Evolutionary conservation across 1,140 invertebrate species (phyloP).

Genomic region (Asbolus verrucosus): DNA sequence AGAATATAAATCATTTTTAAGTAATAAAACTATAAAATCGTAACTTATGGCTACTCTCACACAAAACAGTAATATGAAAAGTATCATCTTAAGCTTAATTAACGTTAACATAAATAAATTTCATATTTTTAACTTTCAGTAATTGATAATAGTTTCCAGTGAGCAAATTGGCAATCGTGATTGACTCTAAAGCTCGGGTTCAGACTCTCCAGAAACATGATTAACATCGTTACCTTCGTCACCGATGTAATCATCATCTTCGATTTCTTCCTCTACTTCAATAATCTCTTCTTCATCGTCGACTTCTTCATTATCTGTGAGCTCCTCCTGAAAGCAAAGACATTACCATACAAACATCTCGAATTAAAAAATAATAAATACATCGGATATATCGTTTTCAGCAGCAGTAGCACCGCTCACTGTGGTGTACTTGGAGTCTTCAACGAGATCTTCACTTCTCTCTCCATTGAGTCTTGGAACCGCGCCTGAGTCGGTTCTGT

Average conservation of each 20-base stretch:
- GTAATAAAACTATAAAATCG: conserved; percentile 21
- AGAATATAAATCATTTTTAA: conserved; percentile 22
- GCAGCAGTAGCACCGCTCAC: conserved; percentile 48
- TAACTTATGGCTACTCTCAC: conserved; percentile 27
- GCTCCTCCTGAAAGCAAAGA: conserved; percentile 22
- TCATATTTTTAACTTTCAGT: too few species aligned
- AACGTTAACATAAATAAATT: too few species aligned
- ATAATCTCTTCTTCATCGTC: conserved; percentile 43
- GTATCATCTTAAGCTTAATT: not conserved
- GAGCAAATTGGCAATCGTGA: not conserved
- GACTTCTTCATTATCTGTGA: conserved; percentile 45
- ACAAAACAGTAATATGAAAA: conserved; percentile 23
- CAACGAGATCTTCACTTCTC: conserved; percentile 44
- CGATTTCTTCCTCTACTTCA: conserved; percentile 26
- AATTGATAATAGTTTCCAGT: not conserved
- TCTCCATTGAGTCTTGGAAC: conserved; percentile 42
- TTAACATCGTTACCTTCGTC: conserved; percentile 20
- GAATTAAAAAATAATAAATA: conserved; percentile 40
- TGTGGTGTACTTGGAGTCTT: conserved; percentile 55
- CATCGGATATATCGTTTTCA: conserved; percentile 56
- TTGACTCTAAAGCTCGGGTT: not conserved
- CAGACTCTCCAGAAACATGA: conserved; percentile 40
- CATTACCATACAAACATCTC: conserved; percentile 14
- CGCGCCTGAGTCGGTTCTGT: conserved; percentile 36
- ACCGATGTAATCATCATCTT: conserved; percentile 47